Percentiles rank a stretch among this genome's conserved stretches.
phyloP scores from a whole-genome alignment of 1,140 invertebrate species.

The Elysia chlorotica region DNA sequence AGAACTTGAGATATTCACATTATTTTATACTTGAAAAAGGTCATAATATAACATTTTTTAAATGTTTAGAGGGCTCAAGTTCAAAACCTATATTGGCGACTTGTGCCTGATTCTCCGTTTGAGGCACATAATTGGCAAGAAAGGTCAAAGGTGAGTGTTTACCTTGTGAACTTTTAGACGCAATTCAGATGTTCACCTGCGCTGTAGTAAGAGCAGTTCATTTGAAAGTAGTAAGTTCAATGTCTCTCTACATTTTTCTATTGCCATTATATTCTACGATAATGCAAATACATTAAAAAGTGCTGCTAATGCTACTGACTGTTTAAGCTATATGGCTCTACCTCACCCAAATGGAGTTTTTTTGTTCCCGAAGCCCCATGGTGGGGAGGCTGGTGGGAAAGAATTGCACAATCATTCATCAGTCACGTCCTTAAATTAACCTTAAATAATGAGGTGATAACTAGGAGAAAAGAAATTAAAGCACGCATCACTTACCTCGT shows the following conservation, averaged over 20 bases:
- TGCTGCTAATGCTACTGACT: background rate
- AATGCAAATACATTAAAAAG: background rate
- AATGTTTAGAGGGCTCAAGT: too few species aligned
- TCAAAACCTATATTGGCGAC: too few species aligned
- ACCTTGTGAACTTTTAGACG: background rate
- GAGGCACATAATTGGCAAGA: background rate
- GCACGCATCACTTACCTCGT: too few species aligned
- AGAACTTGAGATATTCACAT: too few species aligned
- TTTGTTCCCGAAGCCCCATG: background rate
- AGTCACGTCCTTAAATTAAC: too few species aligned
- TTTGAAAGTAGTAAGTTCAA: background rate
- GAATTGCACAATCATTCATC: too few species aligned
- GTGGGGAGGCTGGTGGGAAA: constrained; percentile 10
- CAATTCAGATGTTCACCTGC: constrained; percentile 7
- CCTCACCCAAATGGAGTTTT: background rate
- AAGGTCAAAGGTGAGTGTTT: background rate
- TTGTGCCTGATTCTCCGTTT: too few species aligned
- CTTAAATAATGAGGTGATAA: too few species aligned
- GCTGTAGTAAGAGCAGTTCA: constrained; percentile 1
- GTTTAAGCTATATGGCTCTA: background rate
- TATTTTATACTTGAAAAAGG: too few species aligned
- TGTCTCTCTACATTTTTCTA: background rate
- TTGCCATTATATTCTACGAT: background rate
- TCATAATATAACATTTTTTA: too few species aligned
- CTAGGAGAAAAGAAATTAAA: too few species aligned